Conservation (phyloP, 2,888 invertebrate species). For the Cantharis rufa region DNA sequence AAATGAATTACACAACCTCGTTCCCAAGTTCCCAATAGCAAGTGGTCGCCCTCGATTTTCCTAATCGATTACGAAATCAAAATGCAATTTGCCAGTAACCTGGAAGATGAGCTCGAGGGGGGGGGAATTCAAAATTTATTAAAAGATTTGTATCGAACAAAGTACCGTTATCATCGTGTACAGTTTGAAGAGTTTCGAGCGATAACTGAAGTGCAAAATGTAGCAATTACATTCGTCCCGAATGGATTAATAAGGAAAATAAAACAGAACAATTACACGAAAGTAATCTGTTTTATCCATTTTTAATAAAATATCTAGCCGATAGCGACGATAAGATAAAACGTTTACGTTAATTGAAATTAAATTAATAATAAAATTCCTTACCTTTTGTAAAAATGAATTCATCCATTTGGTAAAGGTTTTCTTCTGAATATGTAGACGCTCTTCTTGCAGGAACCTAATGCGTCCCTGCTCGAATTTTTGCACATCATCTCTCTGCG, state of each 20-base stretch:
- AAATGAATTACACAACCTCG: neutral
- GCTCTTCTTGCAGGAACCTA: slow-evolving; percentile 95
- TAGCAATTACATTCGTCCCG: neutral
- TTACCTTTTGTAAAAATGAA: slow-evolving; percentile 91
- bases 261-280: neutral
- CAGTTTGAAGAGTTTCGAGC: neutral
- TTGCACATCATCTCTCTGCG: slow-evolving; percentile 87
- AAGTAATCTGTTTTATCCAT: neutral
- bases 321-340: neutral
- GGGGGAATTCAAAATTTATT: neutral
- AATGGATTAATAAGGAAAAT: neutral
- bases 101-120: neutral
- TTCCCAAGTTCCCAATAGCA: neutral
- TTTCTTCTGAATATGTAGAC: slow-evolving; percentile 98
- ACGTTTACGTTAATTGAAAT: neutral
- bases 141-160: neutral
- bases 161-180: neutral
- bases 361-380: neutral
- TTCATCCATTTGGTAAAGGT: slow-evolving; percentile 99
- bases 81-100: neutral
- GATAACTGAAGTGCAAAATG: neutral
- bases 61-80: neutral
- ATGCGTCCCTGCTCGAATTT: slow-evolving; percentile 97
- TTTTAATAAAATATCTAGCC: neutral
- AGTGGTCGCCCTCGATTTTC: neutral